These are phyloP conservation scores for Periplaneta americana DNA, from an alignment of 1,140 invertebrate species.

Conservation along the genomic window DNA sequence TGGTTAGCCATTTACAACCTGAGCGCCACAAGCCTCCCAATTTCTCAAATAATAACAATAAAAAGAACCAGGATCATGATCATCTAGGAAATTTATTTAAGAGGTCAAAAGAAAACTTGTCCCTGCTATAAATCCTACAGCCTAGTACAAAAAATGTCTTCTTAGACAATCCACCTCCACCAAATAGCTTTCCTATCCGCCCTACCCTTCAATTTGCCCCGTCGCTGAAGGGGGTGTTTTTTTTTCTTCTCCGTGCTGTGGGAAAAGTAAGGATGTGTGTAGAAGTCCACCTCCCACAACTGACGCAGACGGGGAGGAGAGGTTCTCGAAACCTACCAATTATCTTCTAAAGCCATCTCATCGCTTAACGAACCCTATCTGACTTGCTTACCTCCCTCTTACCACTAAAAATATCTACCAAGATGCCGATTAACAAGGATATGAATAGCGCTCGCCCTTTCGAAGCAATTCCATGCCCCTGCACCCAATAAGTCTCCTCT, in stretches of 20 bases:
- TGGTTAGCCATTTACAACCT: neutral
- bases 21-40: neutral
- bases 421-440: neutral
- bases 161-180: neutral
- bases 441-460: neutral
- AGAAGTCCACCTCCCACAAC: neutral
- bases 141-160: neutral
- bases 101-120: neutral
- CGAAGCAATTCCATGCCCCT: neutral
- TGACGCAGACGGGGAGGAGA: neutral
- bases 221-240: neutral
- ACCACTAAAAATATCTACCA: neutral
- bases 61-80: neutral
- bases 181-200: neutral
- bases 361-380: neutral
- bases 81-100: neutral
- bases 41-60: neutral
- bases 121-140: neutral
- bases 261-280: neutral
- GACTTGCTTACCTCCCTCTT: neutral
- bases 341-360: neutral
- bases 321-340: neutral
- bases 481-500: neutral
- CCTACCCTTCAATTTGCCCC: neutral
- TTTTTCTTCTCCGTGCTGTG: neutral